Conservation (phyloP, 2,797 vertebrate genomes). For the Macropodus opercularis region DNA sequence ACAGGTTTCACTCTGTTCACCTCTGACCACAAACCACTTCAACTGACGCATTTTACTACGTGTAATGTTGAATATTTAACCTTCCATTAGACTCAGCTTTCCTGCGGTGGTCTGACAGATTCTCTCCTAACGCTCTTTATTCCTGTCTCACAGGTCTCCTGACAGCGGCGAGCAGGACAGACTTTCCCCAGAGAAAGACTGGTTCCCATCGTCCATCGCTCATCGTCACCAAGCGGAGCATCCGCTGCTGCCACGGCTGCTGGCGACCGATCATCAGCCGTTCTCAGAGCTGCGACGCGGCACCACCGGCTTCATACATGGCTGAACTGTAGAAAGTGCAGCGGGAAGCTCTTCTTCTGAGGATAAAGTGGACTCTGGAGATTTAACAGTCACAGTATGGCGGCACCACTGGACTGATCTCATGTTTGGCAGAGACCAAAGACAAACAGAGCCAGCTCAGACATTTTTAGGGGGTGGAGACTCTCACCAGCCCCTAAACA, state of each 20-base stretch:
- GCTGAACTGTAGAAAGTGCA: conserved; percentile 29
- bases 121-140: not conserved
- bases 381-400: conserved; percentile 49
- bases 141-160: conserved; percentile 89
- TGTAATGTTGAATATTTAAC: too few relatives aligned
- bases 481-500: conserved; percentile 8
- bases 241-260: conserved; percentile 10
- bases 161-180: conserved; percentile 83
- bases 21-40: too few relatives aligned
- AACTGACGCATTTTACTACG: too few relatives aligned
- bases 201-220: conserved; percentile 76
- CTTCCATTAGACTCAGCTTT: too few relatives aligned
- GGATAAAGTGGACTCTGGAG: conserved; percentile 55
- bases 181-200: conserved; percentile 76
- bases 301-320: conserved; percentile 30
- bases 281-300: conserved; percentile 49
- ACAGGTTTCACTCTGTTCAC: too few relatives aligned
- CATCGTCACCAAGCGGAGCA: conserved; percentile 67
- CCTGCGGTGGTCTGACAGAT: not conserved
- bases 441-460: conserved; percentile 82
- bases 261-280: conserved; percentile 26
- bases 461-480: conserved; percentile 43
- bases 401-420: conserved; percentile 64
- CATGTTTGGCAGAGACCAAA: conserved; percentile 92
- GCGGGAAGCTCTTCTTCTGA: not conserved